Percentiles rank a stretch among this genome's conserved stretches.
Evolutionary conservation across 2,113 vertebrate genomes (phyloP).

Genomic region (Puffinus mauretanicus): DNA sequence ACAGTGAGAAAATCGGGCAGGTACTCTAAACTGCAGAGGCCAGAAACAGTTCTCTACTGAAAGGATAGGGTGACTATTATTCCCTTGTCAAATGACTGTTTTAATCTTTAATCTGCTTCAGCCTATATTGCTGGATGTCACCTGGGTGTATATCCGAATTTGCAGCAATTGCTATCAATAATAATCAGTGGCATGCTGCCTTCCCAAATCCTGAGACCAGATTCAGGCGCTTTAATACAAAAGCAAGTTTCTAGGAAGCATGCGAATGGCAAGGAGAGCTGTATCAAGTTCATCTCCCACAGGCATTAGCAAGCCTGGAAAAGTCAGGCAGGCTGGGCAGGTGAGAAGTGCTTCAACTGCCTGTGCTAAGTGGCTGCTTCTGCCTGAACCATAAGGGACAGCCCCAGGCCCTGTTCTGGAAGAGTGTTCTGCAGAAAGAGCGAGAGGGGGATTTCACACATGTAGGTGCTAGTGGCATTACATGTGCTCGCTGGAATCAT

Average conservation of each 20-base stretch:
- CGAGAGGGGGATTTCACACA: neutral
- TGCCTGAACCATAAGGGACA: neutral
- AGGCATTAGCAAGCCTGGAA: neutral
- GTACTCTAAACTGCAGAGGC: neutral
- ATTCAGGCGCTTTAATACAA: neutral
- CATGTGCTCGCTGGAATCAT: neutral
- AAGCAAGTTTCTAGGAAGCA: neutral
- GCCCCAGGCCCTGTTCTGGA: neutral
- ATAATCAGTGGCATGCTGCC: neutral
- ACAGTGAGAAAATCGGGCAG: neutral
- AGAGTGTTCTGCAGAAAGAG: neutral
- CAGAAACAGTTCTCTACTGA: neutral
- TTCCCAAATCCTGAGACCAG: neutral
- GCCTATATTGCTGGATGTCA: neutral
- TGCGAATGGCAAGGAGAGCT: neutral
- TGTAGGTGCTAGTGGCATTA: neutral
- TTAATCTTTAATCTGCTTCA: neutral
- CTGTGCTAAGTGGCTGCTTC: neutral
- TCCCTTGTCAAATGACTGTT: neutral
- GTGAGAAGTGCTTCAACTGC: neutral
- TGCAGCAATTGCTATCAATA: neutral
- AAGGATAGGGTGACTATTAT: neutral
- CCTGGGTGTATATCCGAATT: neutral
- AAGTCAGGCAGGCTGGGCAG: neutral
- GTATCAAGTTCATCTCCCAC: neutral